Evolutionary conservation across 2,888 invertebrate genomes (phyloP), one percentile per base, ranked within the genome.

Genomic region (Cheilosia scutellata): DNA sequence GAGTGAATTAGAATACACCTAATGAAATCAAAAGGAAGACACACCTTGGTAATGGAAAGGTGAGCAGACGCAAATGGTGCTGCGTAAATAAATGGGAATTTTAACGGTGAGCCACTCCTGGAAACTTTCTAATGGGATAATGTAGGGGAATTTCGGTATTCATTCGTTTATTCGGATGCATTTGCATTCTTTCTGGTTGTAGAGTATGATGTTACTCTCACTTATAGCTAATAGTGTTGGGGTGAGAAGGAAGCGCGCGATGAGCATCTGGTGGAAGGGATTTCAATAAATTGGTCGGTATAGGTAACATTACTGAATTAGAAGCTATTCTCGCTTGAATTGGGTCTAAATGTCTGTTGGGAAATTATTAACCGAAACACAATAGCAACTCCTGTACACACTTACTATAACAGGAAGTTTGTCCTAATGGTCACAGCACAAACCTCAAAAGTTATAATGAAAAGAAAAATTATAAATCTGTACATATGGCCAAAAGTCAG

Each of bases 1-100:
- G 70, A 84, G 78, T 84, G 78, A 70, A 74, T 74, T 70, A 57
- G 47, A 75, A 65, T 84, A 42, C 65, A 44, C 57, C 66, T 83
- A 84, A 79, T 75, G 83, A 84, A 84, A 84, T 79, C 55, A 84
- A 84, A 79, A 79, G 84, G 79, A 65, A 47, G 42, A 77, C 63
- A 66, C 65, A 51, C 51, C 11, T 31, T 37, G 37, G 37, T 51
- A 37, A 33, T 63, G 37, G 62, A 79, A 75, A 84, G 79, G 74
- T 80, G 62, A 55, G 63, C 42, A 33, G n/a, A 78, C 27, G 65
- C 51, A 71, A 57, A 62, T 70, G 77, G 33, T 58, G 47, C 58
- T 66, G 70, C 25, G 76, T 72, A 86, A 87, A 87, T 71, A 82
- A 51, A 65, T 63, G 51, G 62, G 58, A 53, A 70, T 66, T 62